phyloP scores from a whole-genome alignment of 2,888 invertebrate species.

The Pachydiplax longipennis region DNA sequence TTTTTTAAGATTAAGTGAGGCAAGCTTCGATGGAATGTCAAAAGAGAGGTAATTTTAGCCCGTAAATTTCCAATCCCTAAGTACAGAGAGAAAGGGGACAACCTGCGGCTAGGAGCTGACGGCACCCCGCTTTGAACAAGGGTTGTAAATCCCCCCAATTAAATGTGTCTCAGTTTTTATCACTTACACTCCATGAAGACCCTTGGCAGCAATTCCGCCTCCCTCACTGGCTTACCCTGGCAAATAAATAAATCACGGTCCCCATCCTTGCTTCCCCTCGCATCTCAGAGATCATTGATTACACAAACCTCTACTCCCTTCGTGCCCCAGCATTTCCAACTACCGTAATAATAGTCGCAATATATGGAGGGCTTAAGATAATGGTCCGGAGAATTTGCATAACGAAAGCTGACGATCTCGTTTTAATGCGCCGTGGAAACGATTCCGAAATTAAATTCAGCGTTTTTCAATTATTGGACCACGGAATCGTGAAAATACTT shows the following conservation, averaged over 20 bases:
- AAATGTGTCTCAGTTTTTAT: not conserved
- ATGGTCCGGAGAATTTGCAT: not conserved
- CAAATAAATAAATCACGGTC: slow-evolving; percentile 10
- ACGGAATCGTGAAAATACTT: too few species aligned
- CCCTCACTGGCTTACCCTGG: not conserved
- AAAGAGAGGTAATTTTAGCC: too few species aligned
- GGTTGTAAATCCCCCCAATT: not conserved
- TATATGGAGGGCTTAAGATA: not conserved
- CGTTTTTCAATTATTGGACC: not conserved
- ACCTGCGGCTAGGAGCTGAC: not conserved
- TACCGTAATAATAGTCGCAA: not conserved
- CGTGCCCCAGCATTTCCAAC: not conserved
- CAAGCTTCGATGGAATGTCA: too few species aligned
- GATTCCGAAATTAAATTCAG: not conserved
- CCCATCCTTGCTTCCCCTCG: not conserved
- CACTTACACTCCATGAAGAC: not conserved
- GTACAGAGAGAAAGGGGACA: not conserved
- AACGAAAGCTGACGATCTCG: not conserved
- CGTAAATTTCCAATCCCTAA: not conserved
- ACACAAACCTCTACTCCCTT: not conserved
- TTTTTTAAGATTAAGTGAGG: too few species aligned
- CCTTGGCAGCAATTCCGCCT: not conserved
- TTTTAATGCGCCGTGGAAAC: not conserved
- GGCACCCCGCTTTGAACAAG: not conserved
- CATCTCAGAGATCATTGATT: not conserved